Base-by-base conservation (phyloP, 1,140 invertebrate species). In the Scylla paramamosain region DNA sequence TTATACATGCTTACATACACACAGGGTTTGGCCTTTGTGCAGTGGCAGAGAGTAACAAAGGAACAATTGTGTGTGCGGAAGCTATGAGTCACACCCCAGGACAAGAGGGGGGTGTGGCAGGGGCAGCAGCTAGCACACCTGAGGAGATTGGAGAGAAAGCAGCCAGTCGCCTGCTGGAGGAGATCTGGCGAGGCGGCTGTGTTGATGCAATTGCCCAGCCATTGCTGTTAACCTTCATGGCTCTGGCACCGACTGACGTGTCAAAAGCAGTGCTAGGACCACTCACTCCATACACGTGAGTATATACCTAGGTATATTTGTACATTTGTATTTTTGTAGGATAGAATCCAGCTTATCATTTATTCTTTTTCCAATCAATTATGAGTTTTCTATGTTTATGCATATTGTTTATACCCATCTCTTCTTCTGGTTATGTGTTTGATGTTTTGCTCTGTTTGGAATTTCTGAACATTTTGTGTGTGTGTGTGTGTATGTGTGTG, bases 111-210 rank as follows among this genome's bases (percentile, higher is more conserved):
- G 25, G 67, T 20, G 20, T n/a, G 20, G 97, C 29, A 8, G 94
- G 96, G 48, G 97, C 32, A 25, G 32, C 28, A 29, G 45, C 97
- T 6, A 96, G 96, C 83, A 97, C 97, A 93, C 99, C 99, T 0
- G 99, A 99, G 97, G 99, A 99, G 96, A 96, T 99, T 91, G 99
- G 99, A 0, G 97, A 97, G 96, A 97, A 98, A 96, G 98, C 98
- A 59, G 98, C 99, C 0, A 97, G 98, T 96, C 97, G 97, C 94
- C 97, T 99, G 7, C 96, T 99, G 20, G 98, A 99, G 96, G 99
- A 99, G 98, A 98, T 99, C 96, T 98, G 98, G 96, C 97, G 98
- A 52, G 99, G 99, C 77, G 99, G 99, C n/a, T 98, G 99, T 97
- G 97, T 99, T 0, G 99, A 99, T 97, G 98, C 99, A 1, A 97